Conservation (phyloP, 2,797 vertebrate genomes). For the Pipistrellus pygmaeus region DNA sequence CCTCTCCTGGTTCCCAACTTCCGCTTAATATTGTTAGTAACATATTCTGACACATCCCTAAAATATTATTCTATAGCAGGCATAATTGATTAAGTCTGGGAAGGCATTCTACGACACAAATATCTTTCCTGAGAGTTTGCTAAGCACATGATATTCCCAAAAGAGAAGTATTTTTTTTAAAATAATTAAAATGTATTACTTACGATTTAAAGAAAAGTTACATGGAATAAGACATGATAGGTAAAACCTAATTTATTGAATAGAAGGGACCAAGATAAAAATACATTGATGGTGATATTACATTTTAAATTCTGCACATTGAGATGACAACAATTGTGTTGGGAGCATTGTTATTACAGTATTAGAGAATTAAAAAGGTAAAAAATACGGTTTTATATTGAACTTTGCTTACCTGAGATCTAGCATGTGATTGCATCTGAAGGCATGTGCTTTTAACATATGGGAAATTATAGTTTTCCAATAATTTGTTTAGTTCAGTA, state of each 20-base stretch:
- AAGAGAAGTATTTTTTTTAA: neutral
- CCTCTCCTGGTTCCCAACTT: neutral
- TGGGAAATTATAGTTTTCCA: neutral
- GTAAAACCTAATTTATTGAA: neutral
- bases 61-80: neutral
- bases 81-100: neutral
- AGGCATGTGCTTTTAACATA: neutral
- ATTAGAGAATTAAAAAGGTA: neutral
- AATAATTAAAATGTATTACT: neutral
- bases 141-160: neutral
- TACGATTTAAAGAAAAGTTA: neutral
- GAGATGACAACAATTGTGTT: neutral
- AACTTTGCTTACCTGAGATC: neutral
- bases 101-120: neutral
- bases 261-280: neutral
- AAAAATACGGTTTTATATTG: neutral
- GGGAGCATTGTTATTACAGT: neutral
- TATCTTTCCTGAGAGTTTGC: neutral
- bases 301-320: neutral
- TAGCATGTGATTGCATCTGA: neutral
- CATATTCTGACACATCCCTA: neutral
- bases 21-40: neutral
- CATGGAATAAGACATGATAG: neutral
- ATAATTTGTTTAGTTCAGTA: constrained; percentile 17
- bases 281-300: neutral